Evolutionary conservation across 1,140 invertebrate genomes (phyloP).

Genomic region (Lerema accius): DNA sequence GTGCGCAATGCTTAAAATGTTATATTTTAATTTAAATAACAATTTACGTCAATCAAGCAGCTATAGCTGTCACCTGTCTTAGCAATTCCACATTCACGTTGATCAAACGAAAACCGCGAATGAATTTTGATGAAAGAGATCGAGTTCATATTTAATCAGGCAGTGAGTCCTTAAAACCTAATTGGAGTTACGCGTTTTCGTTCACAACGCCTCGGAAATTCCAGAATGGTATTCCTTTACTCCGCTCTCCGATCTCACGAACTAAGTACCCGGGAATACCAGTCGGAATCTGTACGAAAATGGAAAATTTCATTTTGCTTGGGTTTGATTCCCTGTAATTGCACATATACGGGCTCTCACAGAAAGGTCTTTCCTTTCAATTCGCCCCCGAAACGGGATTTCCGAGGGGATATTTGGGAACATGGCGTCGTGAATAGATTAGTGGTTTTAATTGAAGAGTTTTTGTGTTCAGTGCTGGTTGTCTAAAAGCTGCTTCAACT

Average conservation of each 20-base stretch:
- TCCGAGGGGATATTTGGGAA: constrained; percentile 26
- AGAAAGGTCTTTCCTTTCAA: constrained; percentile 43
- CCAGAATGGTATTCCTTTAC: constrained; percentile 33
- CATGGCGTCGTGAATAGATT: constrained; percentile 22
- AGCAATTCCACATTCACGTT: constrained; percentile 18
- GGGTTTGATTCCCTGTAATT: constrained; percentile 61
- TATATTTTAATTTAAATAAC: too few relatives aligned
- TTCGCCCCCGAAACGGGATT: constrained; percentile 21
- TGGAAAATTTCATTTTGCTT: constrained; percentile 55
- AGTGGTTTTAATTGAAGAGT: constrained; percentile 31
- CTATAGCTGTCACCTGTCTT: too few relatives aligned
- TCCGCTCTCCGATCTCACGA: constrained; percentile 8
- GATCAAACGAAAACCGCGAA: constrained; percentile 39
- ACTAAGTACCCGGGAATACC: constrained; percentile 19
- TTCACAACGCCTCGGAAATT: constrained; percentile 32
- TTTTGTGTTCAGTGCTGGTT: constrained; percentile 18
- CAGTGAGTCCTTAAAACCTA: constrained; percentile 46
- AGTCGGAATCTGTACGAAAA: constrained; percentile 39
- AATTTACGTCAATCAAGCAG: too few relatives aligned
- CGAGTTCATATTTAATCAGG: constrained; percentile 61
- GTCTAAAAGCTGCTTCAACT: constrained; percentile 11
- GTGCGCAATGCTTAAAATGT: too few relatives aligned
- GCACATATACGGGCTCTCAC: constrained; percentile 50
- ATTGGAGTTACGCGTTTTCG: constrained; percentile 43
- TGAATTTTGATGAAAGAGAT: constrained; percentile 52